phyloP scores from a whole-genome alignment of 2,797 vertebrate genomes.

The Neosilurus hyrtlii region DNA sequence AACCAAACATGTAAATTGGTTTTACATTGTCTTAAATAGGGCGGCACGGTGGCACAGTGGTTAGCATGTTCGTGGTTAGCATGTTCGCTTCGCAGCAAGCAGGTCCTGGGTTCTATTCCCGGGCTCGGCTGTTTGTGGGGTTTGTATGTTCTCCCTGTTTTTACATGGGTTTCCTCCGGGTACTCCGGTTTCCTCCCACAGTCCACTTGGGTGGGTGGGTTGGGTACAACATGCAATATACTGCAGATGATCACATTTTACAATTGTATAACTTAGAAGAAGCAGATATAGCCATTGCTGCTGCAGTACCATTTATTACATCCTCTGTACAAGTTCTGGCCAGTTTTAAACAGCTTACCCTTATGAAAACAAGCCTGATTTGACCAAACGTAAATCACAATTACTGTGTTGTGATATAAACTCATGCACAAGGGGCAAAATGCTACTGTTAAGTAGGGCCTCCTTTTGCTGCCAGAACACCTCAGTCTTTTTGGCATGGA shows the following conservation, averaged over 20 bases:
- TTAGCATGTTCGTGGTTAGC: too few relatives aligned
- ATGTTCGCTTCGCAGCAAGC: too few relatives aligned
- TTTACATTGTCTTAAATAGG: too few relatives aligned
- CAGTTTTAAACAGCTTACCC: neutral
- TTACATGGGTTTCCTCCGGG: too few relatives aligned
- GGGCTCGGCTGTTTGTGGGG: too few relatives aligned
- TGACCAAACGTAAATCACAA: neutral
- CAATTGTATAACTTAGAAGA: slow-evolving; percentile 21
- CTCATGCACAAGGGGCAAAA: neutral
- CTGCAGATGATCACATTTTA: neutral
- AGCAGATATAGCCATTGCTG: slow-evolving; percentile 47
- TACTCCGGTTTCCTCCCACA: too few relatives aligned
- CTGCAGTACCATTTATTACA: slow-evolving; percentile 56
- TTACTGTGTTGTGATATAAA: neutral
- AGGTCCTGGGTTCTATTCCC: too few relatives aligned
- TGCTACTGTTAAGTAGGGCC: neutral
- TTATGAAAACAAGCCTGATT: neutral
- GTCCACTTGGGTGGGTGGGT: too few relatives aligned
- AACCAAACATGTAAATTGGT: too few relatives aligned
- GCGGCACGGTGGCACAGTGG: too few relatives aligned
- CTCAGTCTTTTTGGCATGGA: neutral
- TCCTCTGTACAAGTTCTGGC: neutral
- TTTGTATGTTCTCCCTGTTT: too few relatives aligned
- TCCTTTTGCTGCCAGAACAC: neutral
- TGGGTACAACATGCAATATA: neutral